Conservation (phyloP, 1,140 invertebrate species). For the Ladona fulva region DNA sequence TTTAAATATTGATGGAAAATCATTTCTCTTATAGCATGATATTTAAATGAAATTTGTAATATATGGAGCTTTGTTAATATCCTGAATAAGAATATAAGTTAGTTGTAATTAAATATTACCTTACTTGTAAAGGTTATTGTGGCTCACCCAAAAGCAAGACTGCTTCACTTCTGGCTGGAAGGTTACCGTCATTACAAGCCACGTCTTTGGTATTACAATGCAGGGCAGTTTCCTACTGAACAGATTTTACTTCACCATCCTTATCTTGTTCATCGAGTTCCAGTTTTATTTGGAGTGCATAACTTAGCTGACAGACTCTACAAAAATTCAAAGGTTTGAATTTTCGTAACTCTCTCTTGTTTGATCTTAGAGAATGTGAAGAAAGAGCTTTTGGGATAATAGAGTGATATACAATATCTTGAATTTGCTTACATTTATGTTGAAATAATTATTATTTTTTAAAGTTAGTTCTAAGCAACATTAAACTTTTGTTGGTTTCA, state of each 20-base stretch:
- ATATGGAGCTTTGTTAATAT: too few species aligned
- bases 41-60: too few species aligned
- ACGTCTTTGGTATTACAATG: slow-evolving; percentile 32
- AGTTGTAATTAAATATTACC: background rate
- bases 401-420: too few species aligned
- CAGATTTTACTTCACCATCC: slow-evolving; percentile 26
- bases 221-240: slow-evolving; percentile 29
- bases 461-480: too few species aligned
- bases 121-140: slow-evolving; percentile 30
- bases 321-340: slow-evolving; percentile 5
- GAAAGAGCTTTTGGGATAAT: too few species aligned
- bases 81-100: too few species aligned
- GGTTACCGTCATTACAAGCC: slow-evolving; percentile 30
- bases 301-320: slow-evolving; percentile 27
- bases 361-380: too few species aligned
- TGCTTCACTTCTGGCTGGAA: slow-evolving; percentile 30
- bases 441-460: too few species aligned
- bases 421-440: too few species aligned
- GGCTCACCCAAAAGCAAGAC: slow-evolving; percentile 30
- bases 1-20: too few species aligned
- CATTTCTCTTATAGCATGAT: too few species aligned
- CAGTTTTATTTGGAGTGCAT: slow-evolving; percentile 29
- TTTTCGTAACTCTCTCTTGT: background rate
- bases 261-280: slow-evolving; percentile 28
- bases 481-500: too few species aligned